phyloP scores from a whole-genome alignment of 37 sponge, comb jelly and placozoan genomes.

The Axinella damicornis region DNA sequence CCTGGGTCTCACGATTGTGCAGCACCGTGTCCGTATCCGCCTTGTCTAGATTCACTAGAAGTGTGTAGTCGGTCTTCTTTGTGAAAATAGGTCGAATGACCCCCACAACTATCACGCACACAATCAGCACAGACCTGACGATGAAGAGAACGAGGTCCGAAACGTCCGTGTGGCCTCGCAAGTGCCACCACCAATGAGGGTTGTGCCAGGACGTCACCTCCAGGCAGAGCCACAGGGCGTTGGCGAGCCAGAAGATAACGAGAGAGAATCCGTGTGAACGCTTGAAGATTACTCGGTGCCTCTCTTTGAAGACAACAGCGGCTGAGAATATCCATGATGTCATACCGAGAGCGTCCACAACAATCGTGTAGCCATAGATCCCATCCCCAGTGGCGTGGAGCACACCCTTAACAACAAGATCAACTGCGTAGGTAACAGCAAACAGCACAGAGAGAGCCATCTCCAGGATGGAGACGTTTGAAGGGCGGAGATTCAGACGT shows the following conservation, averaged over 20 bases:
- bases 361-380: conserved; percentile 68
- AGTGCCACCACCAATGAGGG: conserved; percentile 78
- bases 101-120: conserved; percentile 24
- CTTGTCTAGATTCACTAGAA: conserved; percentile 17
- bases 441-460: conserved; percentile 8
- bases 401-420: conserved; percentile 41
- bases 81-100: conserved; percentile 37
- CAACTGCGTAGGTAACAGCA: conserved; percentile 38
- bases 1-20: not conserved
- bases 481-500: not conserved
- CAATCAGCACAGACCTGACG: conserved; percentile 22
- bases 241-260: conserved; percentile 66
- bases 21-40: not conserved
- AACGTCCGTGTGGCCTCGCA: conserved; percentile 29
- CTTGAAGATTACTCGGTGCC: not conserved
- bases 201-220: conserved; percentile 54
- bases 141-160: conserved; percentile 54
- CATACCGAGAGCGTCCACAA: conserved; percentile 50
- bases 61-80: conserved; percentile 11
- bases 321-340: conserved; percentile 62
- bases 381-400: conserved; percentile 36
- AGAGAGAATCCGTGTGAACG: conserved; percentile 38
- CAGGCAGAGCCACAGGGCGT: conserved; percentile 44
- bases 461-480: not conserved
- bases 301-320: conserved; percentile 25